Base-by-base conservation (phyloP, 92 coral and sea anemone species). In the Hydrozoanthus gracilis region DNA sequence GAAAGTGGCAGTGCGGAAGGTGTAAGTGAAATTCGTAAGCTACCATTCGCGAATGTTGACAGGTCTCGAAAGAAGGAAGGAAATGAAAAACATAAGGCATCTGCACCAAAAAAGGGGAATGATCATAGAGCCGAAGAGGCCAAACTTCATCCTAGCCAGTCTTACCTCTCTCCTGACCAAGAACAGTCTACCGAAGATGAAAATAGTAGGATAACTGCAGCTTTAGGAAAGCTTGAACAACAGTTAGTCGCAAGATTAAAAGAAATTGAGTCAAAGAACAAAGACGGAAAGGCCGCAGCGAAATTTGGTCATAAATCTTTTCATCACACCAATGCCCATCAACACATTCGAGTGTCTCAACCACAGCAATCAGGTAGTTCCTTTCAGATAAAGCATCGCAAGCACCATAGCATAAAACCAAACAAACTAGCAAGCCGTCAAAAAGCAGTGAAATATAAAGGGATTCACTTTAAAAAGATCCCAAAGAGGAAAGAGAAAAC, bases 151-250 rank as follows among this genome's bases (percentile, higher is more conserved):
- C 15, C 85, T 13, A 8, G 56, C 66, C 85, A 65, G 49, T 48
- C 85, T 48, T 60, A 77, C 48, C 66, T 44, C 64, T 39, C 82
- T 55, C 13, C 52, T 44, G 71, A 78, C 7, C 72, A 78, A 9
- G 45, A 78, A 8, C 71, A 78, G 16, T 60, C 72, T 20, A 16
- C 74, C 7, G 51, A 65, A 80, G 73, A 65, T 7, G 74, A 80
- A 8, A 80, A 80, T 64, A 48, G 60, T 47, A 80, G 47, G n/a
- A 16, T 80, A 62, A 65, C 85, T 64, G 47, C 85, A 45, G 74
- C 85, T 65, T 65, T 80, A 65, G 85, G 73, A 8, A 65, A 80
- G 27, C 58, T 80, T 3, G 85, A 80, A 62, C 85, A 80, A 58
- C 85, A 80, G 58, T 64, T 80, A 51, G 74, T 80, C 6, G 10